Evolutionary conservation across 1,140 invertebrate genomes (phyloP), one percentile per base, ranked within the genome.

Genomic region (Bradysia coprophila): DNA sequence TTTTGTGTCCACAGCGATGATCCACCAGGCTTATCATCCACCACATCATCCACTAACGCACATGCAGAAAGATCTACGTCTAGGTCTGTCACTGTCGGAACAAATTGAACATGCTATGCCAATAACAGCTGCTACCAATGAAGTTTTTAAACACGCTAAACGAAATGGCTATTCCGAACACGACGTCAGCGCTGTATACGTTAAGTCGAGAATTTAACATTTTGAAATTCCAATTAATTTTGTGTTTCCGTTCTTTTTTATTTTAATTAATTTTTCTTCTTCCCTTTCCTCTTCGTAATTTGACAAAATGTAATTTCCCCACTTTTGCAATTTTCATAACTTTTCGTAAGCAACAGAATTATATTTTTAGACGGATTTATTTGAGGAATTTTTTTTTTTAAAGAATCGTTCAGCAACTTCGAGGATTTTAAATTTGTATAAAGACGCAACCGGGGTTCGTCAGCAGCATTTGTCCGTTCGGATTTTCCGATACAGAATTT

Each of bases 121-220:
- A 31, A 69, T 96, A 15, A 81, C 88, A 6, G 82, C 91, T 19
- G 76, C 88, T 28, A 87, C 89, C 24, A 96, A 96, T 63, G 91
- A 95, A 69, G 76, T 92, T 42, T 96, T 88, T 65, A 95, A 95
- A 63, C 88, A 93, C 61, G 88, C 90, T 38, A 88, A 91, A 59
- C 76, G 85, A 41, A 73, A 93, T 42, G 90, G 91, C 13, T 95
- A 92, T 56, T 82, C 82, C 13, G 82, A 86, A 52, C 84, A 92
- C 59, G 92, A 97, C 64, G 83, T 83, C 13, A 80, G 87, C 46
- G 86, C 90, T 41, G 85, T 95, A 45, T 95, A 91, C 63, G 81
- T 91, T 55, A 71, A 85, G 50, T 79, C 85, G 45, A 72, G 83
- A 54, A 86, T 87, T 73, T 89, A 75, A 76, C 59, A 61, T 21